Percentiles rank a stretch among this genome's conserved stretches.
These are phyloP conservation scores for Spinibarbus caldwelli DNA, from an alignment of 2,797 vertebrate genomes.

Conservation along the genomic window DNA sequence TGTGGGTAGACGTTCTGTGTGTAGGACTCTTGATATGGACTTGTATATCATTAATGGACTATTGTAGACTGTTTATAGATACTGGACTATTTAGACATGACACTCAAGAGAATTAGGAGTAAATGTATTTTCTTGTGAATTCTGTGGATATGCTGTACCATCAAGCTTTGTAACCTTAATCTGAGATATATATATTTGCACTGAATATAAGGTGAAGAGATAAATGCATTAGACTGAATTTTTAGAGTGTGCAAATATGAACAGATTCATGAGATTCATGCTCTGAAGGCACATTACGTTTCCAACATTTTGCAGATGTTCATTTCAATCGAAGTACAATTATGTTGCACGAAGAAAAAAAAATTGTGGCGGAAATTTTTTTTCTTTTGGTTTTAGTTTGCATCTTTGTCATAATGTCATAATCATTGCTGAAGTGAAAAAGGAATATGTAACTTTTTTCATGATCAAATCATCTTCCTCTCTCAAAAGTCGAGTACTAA, in stretches of 20 bases:
- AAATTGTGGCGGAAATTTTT: conserved; percentile 8
- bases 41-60: conserved; percentile 50
- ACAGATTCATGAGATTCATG: conserved; percentile 3
- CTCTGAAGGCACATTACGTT: conserved; percentile 17
- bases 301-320: conserved; percentile 32
- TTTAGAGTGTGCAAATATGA: conserved; percentile 35
- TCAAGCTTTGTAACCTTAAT: conserved; percentile 52
- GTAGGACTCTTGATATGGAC: conserved; percentile 47
- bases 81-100: conserved; percentile 48
- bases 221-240: conserved; percentile 33
- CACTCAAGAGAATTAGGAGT: conserved; percentile 48
- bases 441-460: conserved; percentile 9
- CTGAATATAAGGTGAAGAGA: conserved; percentile 38
- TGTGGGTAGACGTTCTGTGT: conserved; percentile 51
- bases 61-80: conserved; percentile 49
- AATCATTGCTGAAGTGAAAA: conserved; percentile 18
- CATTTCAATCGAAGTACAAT: conserved; percentile 13
- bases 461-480: conserved; percentile 37
- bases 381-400: conserved; percentile 32
- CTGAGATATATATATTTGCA: conserved; percentile 49
- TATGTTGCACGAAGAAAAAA: conserved; percentile 35
- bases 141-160: conserved; percentile 52
- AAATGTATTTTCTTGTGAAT: conserved; percentile 50
- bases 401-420: conserved; percentile 34
- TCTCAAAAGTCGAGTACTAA: conserved; percentile 37